Conservation (phyloP, 2,888 invertebrate species). For the Agrypnus murinus region DNA sequence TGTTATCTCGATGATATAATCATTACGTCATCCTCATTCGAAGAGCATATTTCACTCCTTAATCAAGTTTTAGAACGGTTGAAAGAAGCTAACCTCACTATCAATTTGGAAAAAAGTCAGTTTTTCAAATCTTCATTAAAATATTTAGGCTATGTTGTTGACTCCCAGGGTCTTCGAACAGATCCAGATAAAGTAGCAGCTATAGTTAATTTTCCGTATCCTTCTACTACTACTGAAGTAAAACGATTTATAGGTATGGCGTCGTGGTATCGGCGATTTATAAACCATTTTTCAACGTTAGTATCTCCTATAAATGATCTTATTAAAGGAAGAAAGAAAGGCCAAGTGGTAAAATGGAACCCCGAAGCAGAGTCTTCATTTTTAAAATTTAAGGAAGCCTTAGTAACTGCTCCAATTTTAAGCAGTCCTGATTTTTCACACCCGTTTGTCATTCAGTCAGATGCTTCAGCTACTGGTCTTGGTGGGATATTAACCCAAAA, state of each 20-base stretch:
- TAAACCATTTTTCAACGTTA: constrained; percentile 58
- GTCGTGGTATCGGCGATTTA: constrained; percentile 60
- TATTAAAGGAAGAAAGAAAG: constrained; percentile 50
- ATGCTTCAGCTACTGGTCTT: constrained; percentile 56
- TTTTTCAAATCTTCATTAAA: background rate
- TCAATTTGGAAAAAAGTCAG: constrained; percentile 19
- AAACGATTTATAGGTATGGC: constrained; percentile 60
- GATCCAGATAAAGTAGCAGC: constrained; percentile 59
- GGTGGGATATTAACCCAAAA: constrained; percentile 41
- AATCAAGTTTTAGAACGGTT: background rate
- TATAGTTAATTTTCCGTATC: constrained; percentile 59
- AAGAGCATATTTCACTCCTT: constrained; percentile 33
- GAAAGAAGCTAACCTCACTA: background rate
- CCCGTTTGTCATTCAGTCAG: constrained; percentile 58
- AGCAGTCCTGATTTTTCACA: constrained; percentile 56
- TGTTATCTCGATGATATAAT: constrained; percentile 56
- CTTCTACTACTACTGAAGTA: constrained; percentile 55
- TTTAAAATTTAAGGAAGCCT: constrained; percentile 48
- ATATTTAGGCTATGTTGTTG: too few species aligned
- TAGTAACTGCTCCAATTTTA: constrained; percentile 50
- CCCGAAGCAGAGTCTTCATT: constrained; percentile 55
- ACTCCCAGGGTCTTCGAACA: constrained; percentile 53
- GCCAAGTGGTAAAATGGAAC: constrained; percentile 52
- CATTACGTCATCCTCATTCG: constrained; percentile 36
- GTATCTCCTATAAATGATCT: constrained; percentile 58